phyloP scores from a whole-genome alignment of 2,888 invertebrate species.

The Hymenopus coronatus region DNA sequence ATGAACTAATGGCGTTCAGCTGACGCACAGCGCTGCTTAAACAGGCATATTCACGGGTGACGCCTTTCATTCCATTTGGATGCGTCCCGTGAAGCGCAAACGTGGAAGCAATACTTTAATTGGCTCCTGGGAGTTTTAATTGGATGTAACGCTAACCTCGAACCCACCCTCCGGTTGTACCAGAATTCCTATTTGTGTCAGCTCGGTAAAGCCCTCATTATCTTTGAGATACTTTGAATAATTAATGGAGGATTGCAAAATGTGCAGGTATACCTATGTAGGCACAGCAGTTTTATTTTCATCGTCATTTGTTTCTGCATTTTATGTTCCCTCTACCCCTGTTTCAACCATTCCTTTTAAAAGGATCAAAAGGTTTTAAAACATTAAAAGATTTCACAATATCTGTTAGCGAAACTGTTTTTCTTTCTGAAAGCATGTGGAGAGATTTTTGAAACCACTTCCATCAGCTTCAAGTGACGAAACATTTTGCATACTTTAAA shows the following conservation, averaged over 20 bases:
- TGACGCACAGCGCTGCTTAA: neutral
- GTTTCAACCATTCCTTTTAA: neutral
- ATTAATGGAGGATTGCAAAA: neutral
- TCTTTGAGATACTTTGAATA: neutral
- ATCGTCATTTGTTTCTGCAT: neutral
- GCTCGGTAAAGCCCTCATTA: neutral
- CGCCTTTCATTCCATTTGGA: neutral
- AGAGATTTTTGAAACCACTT: neutral
- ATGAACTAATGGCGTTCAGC: neutral
- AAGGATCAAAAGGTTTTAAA: neutral
- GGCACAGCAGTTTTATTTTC: neutral
- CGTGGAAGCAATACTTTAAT: constrained; percentile 22
- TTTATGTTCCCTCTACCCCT: neutral
- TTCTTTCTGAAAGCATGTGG: neutral
- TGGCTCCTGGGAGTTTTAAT: constrained; percentile 21
- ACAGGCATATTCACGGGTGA: neutral
- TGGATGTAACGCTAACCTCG: constrained; percentile 5
- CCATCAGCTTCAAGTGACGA: no score
- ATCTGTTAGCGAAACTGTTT: neutral
- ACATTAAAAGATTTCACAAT: neutral
- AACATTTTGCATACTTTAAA: no score
- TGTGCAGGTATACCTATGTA: neutral
- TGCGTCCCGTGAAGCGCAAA: neutral
- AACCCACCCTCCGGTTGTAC: neutral
- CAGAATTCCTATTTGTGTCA: neutral